phyloP scores from a whole-genome alignment of 2,113 vertebrate genomes.

The Eurystomus gularis region DNA sequence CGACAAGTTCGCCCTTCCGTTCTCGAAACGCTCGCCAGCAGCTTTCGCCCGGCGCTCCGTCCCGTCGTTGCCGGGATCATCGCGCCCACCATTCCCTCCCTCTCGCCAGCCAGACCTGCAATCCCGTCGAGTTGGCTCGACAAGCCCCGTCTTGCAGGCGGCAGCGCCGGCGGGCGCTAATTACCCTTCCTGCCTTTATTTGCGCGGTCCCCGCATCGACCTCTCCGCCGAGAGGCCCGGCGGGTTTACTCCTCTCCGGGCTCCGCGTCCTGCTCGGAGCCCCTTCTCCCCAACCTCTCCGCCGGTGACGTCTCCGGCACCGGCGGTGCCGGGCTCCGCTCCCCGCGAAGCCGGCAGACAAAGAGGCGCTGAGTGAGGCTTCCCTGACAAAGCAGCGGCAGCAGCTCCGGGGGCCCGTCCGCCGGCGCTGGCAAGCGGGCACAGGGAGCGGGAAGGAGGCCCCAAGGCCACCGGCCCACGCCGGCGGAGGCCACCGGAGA shows the following conservation, averaged over 20 bases:
- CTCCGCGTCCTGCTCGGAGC: not conserved
- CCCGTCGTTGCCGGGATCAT: not conserved
- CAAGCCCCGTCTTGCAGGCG: conserved; percentile 38
- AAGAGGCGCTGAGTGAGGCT: conserved; percentile 31
- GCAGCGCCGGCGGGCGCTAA: conserved; percentile 19
- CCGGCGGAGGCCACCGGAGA: not conserved
- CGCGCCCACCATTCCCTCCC: not conserved
- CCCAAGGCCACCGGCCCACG: not conserved
- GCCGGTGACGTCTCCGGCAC: not conserved
- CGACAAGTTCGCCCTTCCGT: not conserved
- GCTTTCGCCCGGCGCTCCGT: not conserved
- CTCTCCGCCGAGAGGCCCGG: not conserved
- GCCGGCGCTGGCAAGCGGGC: not conserved
- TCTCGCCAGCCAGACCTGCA: not conserved
- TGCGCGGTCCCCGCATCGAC: not conserved
- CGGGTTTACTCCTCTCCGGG: not conserved
- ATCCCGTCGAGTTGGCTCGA: not conserved
- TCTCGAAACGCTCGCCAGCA: not conserved
- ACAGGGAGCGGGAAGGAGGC: not conserved
- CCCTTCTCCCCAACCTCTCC: not conserved
- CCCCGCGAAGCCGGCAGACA: conserved; percentile 7
- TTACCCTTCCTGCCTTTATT: conserved; percentile 25
- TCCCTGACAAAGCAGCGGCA: conserved; percentile 34
- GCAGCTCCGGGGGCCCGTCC: not conserved
- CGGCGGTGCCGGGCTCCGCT: not conserved